phyloP scores from a whole-genome alignment of 2,113 vertebrate species.

The Nettapus auritus region DNA sequence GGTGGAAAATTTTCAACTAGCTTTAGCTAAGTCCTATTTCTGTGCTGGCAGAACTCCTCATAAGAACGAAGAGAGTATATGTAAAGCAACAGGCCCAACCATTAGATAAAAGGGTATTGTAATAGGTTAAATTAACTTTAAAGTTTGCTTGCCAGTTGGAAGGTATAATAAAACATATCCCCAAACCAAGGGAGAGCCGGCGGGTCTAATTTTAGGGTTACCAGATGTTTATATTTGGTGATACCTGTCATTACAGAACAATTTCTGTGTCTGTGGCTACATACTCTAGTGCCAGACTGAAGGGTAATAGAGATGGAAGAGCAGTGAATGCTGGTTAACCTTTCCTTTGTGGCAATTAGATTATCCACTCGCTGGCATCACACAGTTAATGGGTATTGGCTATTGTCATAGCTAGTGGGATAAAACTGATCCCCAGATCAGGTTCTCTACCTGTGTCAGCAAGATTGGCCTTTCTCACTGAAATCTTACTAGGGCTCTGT shows the following conservation, averaged over 20 bases:
- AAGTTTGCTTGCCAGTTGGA: constrained; percentile 27
- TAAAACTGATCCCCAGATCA: background rate
- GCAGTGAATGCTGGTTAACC: constrained; percentile 29
- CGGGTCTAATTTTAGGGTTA: constrained; percentile 39
- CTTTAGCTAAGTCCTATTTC: constrained; percentile 4
- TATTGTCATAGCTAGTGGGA: background rate
- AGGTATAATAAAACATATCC: constrained; percentile 44
- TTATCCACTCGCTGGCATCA: constrained; percentile 6
- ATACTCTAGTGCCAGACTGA: constrained; percentile 24
- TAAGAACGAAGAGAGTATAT: background rate
- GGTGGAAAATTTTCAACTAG: background rate
- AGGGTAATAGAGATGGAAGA: constrained; percentile 22
- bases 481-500: background rate
- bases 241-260: constrained; percentile 65
- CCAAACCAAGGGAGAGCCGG: constrained; percentile 36
- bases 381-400: background rate
- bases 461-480: background rate
- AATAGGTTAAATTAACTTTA: constrained; percentile 48
- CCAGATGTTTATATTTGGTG: constrained; percentile 63
- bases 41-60: background rate
- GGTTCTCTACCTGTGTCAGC: background rate
- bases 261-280: constrained; percentile 68
- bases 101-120: constrained; percentile 24
- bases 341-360: constrained; percentile 24
- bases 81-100: background rate